Evolutionary conservation across 2,797 vertebrate genomes (phyloP).

Genomic region (Labroides dimidiatus): DNA sequence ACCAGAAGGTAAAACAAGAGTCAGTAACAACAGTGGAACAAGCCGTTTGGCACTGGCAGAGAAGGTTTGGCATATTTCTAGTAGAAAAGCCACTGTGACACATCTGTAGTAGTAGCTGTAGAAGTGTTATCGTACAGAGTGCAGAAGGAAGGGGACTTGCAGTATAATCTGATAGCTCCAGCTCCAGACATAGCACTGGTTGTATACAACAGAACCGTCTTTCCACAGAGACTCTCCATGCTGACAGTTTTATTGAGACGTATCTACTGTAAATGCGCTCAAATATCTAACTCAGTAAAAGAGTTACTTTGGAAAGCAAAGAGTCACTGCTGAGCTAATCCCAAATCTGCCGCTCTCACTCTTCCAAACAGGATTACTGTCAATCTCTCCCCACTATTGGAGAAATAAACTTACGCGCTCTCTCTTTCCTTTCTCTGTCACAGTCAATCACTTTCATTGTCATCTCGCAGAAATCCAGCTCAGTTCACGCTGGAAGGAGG

Average conservation of each 20-base stretch:
- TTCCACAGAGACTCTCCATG: slow-evolving; percentile 31
- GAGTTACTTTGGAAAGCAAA: slow-evolving; percentile 52
- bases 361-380: slow-evolving; percentile 70
- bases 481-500: slow-evolving; percentile 35
- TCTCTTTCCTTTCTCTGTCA: slow-evolving; percentile 55
- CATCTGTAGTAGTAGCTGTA: no score
- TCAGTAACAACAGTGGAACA: no score
- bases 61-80: no score
- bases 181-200: slow-evolving; percentile 17
- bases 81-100: no score
- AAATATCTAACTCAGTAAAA: slow-evolving; percentile 52
- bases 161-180: slow-evolving; percentile 19
- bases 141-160: not conserved
- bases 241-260: slow-evolving; percentile 71
- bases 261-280: slow-evolving; percentile 50
- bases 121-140: not conserved
- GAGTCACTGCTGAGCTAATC: slow-evolving; percentile 59
- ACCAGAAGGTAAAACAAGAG: no score
- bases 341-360: slow-evolving; percentile 67
- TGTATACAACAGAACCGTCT: slow-evolving; percentile 1
- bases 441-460: slow-evolving; percentile 64
- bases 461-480: slow-evolving; percentile 54
- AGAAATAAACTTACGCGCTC: slow-evolving; percentile 48
- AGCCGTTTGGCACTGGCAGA: no score
- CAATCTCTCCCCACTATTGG: slow-evolving; percentile 46